Evolutionary conservation across 2,113 vertebrate species (phyloP).

Genomic region (Leptocoma aspasia): DNA sequence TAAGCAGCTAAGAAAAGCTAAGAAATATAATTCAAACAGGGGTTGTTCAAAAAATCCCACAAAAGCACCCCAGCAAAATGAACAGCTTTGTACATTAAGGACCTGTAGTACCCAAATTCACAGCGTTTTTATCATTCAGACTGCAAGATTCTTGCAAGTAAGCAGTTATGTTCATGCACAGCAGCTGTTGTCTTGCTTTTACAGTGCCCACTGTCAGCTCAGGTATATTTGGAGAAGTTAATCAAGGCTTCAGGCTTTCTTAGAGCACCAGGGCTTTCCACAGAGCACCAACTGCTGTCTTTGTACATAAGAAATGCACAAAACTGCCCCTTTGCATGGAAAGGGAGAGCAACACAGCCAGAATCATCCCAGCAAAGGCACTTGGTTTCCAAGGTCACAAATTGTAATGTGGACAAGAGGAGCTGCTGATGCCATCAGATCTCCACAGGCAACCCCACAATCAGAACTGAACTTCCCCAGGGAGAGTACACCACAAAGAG

Average conservation of each 20-base stretch:
- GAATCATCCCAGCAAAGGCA: not conserved
- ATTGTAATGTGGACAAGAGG: rapidly evolving
- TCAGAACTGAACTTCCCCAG: rapidly evolving
- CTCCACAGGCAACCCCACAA: not conserved
- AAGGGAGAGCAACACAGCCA: not conserved
- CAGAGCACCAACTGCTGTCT: not conserved
- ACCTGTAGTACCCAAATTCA: not conserved
- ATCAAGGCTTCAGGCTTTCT: not conserved
- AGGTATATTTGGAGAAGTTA: not conserved
- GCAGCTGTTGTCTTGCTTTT: not conserved
- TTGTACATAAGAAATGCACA: not conserved
- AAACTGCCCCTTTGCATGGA: not conserved
- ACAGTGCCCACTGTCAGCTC: not conserved
- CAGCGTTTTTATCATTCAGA: rapidly evolving
- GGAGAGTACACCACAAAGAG: not conserved
- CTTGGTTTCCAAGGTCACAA: not conserved
- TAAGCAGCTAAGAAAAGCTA: not conserved
- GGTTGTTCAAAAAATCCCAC: not conserved
- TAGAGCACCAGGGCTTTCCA: not conserved
- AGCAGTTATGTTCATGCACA: rapidly evolving
- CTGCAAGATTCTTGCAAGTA: not conserved
- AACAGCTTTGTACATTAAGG: not conserved
- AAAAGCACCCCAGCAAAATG: not conserved
- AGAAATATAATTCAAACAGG: not conserved
- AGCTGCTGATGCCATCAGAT: not conserved